A percentile compares a stretch with the other conserved stretches of the same genome.
Evolutionary conservation across 2,113 vertebrate genomes (phyloP).

Genomic region (Nyctereutes procyonoides): DNA sequence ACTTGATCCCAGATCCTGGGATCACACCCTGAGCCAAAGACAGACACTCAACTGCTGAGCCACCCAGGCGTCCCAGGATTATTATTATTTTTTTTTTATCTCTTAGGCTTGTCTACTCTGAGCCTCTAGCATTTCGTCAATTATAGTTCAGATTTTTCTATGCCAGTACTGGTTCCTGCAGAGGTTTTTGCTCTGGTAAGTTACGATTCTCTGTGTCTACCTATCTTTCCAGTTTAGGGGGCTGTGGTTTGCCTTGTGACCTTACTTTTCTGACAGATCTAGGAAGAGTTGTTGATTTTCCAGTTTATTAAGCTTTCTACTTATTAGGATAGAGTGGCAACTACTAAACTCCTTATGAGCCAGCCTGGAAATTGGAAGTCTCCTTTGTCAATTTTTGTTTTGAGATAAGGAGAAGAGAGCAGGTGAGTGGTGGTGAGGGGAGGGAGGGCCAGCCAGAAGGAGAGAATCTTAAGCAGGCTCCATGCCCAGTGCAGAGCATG

Average conservation of each 20-base stretch:
- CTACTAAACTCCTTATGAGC: not conserved
- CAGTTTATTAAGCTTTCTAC: slow-evolving; percentile 13
- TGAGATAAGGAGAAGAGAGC: too few species aligned
- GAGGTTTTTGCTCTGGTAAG: not conserved
- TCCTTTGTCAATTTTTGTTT: not conserved
- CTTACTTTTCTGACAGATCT: not conserved
- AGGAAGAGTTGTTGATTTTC: not conserved
- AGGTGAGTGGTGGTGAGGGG: too few species aligned
- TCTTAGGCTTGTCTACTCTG: not conserved
- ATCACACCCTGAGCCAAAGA: not conserved
- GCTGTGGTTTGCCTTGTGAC: not conserved
- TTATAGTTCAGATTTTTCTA: not conserved
- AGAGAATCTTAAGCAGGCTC: too few species aligned
- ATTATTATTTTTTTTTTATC: not conserved
- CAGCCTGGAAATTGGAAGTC: not conserved
- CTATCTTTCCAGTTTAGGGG: not conserved
- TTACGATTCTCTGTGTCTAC: not conserved
- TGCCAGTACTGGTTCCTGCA: not conserved
- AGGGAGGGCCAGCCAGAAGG: too few species aligned
- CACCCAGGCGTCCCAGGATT: too few species aligned
- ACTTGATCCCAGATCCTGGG: not conserved
- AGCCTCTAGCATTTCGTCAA: not conserved
- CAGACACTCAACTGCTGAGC: too few species aligned
- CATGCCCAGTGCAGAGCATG: too few species aligned
- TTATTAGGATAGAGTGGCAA: not conserved